Evolutionary conservation across 2,888 invertebrate genomes (phyloP).

Genomic region (Drosophila emarginata): DNA sequence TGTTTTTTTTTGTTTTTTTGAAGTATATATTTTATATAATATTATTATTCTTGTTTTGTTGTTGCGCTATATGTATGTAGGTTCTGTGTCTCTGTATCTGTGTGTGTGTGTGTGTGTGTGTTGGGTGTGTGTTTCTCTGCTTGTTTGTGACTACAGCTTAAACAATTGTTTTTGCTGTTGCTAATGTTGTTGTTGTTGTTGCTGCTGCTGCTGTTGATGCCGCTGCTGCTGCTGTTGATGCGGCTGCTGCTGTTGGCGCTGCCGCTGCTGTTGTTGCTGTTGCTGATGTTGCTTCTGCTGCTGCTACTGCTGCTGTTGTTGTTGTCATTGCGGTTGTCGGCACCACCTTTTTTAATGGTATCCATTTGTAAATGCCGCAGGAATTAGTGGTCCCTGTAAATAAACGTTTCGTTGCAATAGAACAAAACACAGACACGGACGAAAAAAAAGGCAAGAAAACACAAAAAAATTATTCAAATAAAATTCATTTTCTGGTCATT

Average conservation of each 20-base stretch:
- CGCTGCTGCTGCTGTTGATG: slow-evolving; percentile 35
- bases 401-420: slow-evolving; percentile 64
- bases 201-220: slow-evolving; percentile 53
- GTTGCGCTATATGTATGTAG: slow-evolving; percentile 56
- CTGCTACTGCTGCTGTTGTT: slow-evolving; percentile 51
- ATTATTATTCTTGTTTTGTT: slow-evolving; percentile 24
- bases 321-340: slow-evolving; percentile 76
- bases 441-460: slow-evolving; percentile 50
- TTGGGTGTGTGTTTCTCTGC: slow-evolving; percentile 31
- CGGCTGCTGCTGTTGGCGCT: slow-evolving; percentile 32
- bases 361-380: slow-evolving; percentile 99
- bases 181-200: slow-evolving; percentile 42
- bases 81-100: slow-evolving; percentile 44
- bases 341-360: slow-evolving; percentile 88
- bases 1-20: slow-evolving; percentile 34
- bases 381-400: slow-evolving; percentile 96
- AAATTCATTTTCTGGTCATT: slow-evolving; percentile 48
- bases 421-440: slow-evolving; percentile 44
- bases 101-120: slow-evolving; percentile 31
- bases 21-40: slow-evolving; percentile 38
- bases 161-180: slow-evolving; percentile 38
- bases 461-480: slow-evolving; percentile 71
- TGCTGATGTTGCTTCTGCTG: slow-evolving; percentile 37
- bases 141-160: neutral
- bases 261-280: slow-evolving; percentile 42